Conservation (phyloP, 2,888 invertebrate genomes). For the Meteorus cinctellus region DNA sequence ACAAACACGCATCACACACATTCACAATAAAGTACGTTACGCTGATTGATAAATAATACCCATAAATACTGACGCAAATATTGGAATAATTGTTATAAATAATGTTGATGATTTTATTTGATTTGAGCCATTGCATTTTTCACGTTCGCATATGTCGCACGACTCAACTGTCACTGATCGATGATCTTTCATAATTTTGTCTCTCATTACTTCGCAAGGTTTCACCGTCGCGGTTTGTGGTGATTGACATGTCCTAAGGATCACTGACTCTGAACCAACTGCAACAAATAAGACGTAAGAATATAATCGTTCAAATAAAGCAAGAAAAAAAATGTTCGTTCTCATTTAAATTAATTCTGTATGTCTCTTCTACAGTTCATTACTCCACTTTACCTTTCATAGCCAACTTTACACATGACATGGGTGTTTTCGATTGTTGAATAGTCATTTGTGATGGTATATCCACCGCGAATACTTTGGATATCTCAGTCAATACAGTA, state of each 20-base stretch:
- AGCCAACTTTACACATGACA: constrained; percentile 62
- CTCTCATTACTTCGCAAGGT: constrained; percentile 58
- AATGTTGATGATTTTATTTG: constrained; percentile 50
- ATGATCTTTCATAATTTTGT: constrained; percentile 41
- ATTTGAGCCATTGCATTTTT: constrained; percentile 62
- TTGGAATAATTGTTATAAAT: constrained; percentile 51
- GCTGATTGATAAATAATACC: constrained; percentile 53
- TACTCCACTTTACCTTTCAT: constrained; percentile 55
- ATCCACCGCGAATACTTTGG: constrained; percentile 59
- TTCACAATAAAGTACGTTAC: constrained; percentile 54
- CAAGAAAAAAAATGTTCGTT: not conserved
- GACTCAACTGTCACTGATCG: constrained; percentile 47
- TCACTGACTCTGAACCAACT: constrained; percentile 54
- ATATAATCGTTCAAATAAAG: too few relatives aligned
- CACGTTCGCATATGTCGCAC: constrained; percentile 61
- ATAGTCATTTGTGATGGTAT: constrained; percentile 37
- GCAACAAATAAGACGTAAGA: constrained; percentile 12
- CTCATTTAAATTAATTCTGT: not conserved
- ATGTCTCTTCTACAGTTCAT: too few relatives aligned
- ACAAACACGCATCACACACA: constrained; percentile 5
- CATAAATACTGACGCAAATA: constrained; percentile 53
- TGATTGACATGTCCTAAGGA: constrained; percentile 62
- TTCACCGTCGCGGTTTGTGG: constrained; percentile 61
- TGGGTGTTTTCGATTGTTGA: constrained; percentile 37
- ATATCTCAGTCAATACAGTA: constrained; percentile 45